A percentile compares a stretch with the other conserved stretches of the same genome.
Evolutionary conservation across 2,113 vertebrate species (phyloP).

Genomic region (Clupea harengus): DNA sequence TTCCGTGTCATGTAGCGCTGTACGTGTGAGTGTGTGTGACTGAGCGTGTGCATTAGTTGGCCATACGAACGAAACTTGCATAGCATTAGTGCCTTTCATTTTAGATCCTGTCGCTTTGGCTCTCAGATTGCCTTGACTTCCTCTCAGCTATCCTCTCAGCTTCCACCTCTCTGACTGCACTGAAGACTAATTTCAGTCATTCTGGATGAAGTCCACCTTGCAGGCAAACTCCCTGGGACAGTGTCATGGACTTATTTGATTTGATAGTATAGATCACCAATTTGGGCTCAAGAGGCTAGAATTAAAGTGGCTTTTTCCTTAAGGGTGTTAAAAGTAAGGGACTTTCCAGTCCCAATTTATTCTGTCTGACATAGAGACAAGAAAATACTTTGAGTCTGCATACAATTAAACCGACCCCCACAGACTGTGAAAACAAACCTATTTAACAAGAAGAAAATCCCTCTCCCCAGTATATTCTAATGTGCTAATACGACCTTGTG

Average conservation of each 20-base stretch:
- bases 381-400: background rate
- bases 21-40: background rate
- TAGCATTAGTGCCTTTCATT: conserved; percentile 1
- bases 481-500: conserved; percentile 7
- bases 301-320: background rate
- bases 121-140: conserved; percentile 13
- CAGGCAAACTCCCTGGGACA: background rate
- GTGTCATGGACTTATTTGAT: background rate
- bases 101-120: conserved; percentile 16
- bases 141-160: conserved; percentile 15
- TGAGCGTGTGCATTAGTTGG: background rate
- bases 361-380: background rate
- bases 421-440: background rate
- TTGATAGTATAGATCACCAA: background rate
- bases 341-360: background rate
- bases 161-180: conserved; percentile 15
- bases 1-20: background rate
- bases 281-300: background rate
- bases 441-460: background rate
- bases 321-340: background rate
- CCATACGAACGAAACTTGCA: background rate
- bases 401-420: conserved; percentile 2
- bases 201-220: background rate
- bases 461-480: background rate
- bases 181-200: conserved; percentile 13